Percentiles rank a stretch among this genome's conserved stretches.
phyloP scores from a whole-genome alignment of 2,888 invertebrate species.

The Cosmorhoe ocellata region DNA sequence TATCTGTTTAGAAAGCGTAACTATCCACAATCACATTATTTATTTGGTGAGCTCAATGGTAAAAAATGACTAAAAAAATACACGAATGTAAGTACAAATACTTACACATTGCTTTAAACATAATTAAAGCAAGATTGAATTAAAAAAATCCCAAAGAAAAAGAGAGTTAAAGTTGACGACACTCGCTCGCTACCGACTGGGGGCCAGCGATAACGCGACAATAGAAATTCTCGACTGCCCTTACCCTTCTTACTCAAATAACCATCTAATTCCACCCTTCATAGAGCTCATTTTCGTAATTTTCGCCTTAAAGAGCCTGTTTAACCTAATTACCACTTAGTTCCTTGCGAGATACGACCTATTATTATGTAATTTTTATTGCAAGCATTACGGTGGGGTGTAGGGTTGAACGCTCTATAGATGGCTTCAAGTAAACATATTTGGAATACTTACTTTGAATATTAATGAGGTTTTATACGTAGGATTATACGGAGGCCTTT shows the following conservation, averaged over 20 bases:
- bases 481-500: too few species aligned
- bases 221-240: slow-evolving; percentile 71
- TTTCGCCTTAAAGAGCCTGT: slow-evolving; percentile 37
- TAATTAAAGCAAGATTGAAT: slow-evolving; percentile 57
- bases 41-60: too few species aligned
- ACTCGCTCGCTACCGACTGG: slow-evolving; percentile 60
- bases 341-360: slow-evolving; percentile 50
- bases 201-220: slow-evolving; percentile 71
- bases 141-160: slow-evolving; percentile 70
- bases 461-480: too few species aligned
- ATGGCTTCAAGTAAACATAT: slow-evolving; percentile 16
- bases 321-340: slow-evolving; percentile 67
- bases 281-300: slow-evolving; percentile 47
- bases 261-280: slow-evolving; percentile 51
- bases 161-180: slow-evolving; percentile 73
- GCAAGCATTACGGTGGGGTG: slow-evolving; percentile 33
- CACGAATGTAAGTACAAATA: background rate
- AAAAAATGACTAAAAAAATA: background rate
- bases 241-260: slow-evolving; percentile 55
- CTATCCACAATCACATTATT: too few species aligned
- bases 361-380: slow-evolving; percentile 54
- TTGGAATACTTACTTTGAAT: background rate
- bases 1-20: too few species aligned
- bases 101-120: slow-evolving; percentile 20
- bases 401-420: slow-evolving; percentile 30